Percentiles rank a stretch among this genome's conserved stretches.
Evolutionary conservation across 2,888 invertebrate genomes (phyloP).

Genomic region (Phlogophora meticulosa): DNA sequence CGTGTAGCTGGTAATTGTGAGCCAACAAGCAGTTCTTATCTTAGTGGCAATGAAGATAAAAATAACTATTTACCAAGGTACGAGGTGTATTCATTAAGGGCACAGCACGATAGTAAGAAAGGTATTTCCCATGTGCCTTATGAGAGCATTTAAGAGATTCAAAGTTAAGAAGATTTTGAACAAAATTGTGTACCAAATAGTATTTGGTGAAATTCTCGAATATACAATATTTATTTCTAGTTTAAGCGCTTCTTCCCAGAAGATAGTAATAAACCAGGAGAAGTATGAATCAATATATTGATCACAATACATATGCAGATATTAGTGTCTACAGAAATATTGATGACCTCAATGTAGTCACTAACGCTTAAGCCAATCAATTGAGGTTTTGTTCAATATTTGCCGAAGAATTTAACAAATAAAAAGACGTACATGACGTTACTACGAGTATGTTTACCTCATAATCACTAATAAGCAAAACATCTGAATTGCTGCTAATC

Average conservation of each 20-base stretch:
- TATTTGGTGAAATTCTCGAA: no score
- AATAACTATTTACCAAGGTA: conserved; percentile 32
- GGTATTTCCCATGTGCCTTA: neutral
- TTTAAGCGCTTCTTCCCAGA: no score
- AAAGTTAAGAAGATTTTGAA: no score
- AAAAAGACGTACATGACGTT: neutral
- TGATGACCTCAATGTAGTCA: conserved; percentile 3
- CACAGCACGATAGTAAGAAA: neutral
- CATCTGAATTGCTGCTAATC: conserved; percentile 1
- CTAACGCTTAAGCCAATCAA: conserved; percentile 16
- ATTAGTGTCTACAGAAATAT: neutral
- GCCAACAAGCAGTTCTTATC: conserved; percentile 55
- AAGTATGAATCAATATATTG: neutral
- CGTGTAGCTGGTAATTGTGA: conserved; percentile 28
- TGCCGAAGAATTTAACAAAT: conserved; percentile 29
- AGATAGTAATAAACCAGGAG: neutral
- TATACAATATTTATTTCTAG: no score
- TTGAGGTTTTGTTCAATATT: conserved; percentile 21
- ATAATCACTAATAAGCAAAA: conserved; percentile 1
- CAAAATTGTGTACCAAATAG: no score
- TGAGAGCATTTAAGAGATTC: no score
- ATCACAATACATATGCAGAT: neutral
- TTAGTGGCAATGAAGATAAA: conserved; percentile 56
- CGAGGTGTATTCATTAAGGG: no score
- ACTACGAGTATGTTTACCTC: neutral